These are phyloP conservation scores for Augiades crinisus DNA, from an alignment of 2,888 invertebrate species.

Conservation along the genomic window DNA sequence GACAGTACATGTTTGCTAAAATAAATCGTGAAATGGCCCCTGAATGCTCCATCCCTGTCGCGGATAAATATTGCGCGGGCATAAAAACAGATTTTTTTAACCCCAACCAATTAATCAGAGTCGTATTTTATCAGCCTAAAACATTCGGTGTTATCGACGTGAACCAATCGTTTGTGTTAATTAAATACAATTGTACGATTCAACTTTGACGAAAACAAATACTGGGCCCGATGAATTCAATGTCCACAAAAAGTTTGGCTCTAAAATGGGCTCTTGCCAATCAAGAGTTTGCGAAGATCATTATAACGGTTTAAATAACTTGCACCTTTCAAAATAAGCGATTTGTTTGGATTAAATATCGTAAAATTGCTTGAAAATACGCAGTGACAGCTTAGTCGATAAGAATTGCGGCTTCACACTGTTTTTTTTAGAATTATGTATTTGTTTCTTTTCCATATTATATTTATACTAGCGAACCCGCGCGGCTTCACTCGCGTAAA, in stretches of 20 bases:
- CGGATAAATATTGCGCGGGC: background rate
- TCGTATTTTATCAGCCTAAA: slow-evolving; percentile 16
- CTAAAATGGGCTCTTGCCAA: too few relatives aligned
- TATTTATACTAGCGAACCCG: too few relatives aligned
- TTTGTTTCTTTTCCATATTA: too few relatives aligned
- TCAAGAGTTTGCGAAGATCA: too few relatives aligned
- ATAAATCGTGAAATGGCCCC: background rate
- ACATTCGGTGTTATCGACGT: slow-evolving; percentile 7
- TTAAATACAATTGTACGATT: slow-evolving; percentile 16
- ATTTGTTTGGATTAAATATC: too few relatives aligned
- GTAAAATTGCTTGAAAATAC: too few relatives aligned
- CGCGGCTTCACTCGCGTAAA: too few relatives aligned
- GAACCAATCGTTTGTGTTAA: slow-evolving; percentile 14
- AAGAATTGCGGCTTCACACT: too few relatives aligned
- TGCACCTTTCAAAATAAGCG: too few relatives aligned
- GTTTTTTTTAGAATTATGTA: too few relatives aligned
- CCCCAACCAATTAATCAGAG: slow-evolving; percentile 16
- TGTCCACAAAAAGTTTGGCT: slow-evolving; percentile 50
- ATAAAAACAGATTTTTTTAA: slow-evolving; percentile 12
- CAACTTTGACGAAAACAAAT: slow-evolving; percentile 10
- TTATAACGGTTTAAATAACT: too few relatives aligned
- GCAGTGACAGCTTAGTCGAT: too few relatives aligned
- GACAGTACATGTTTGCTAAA: slow-evolving; percentile 2
- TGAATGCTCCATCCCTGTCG: background rate
- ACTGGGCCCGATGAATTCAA: slow-evolving; percentile 34